These are phyloP conservation scores for Euwallacea fornicatus DNA, from an alignment of 1,140 invertebrate species.

Conservation along the genomic window DNA sequence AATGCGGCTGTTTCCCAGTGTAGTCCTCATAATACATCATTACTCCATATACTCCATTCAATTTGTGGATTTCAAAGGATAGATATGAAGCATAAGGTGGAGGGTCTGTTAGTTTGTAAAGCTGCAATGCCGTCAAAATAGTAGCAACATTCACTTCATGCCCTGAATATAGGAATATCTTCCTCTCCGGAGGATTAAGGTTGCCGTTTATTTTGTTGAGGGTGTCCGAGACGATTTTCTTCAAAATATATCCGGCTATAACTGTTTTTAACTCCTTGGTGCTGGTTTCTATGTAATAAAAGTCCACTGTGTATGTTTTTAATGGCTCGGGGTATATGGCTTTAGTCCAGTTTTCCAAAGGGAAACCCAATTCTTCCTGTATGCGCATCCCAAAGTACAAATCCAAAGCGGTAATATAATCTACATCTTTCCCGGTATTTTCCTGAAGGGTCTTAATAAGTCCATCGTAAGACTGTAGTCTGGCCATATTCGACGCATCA, in stretches of 20 bases:
- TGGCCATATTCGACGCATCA: constrained; percentile 3
- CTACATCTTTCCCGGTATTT: constrained; percentile 17
- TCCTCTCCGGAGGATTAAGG: constrained; percentile 23
- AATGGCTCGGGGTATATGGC: constrained; percentile 29
- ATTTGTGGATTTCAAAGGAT: constrained; percentile 42
- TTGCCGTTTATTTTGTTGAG: constrained; percentile 26
- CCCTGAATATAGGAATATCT: constrained; percentile 41
- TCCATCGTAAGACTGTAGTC: constrained; percentile 19
- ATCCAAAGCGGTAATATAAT: constrained; percentile 30
- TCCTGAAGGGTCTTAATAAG: constrained; percentile 16
- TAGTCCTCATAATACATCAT: constrained; percentile 30
- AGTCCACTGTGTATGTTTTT: constrained; percentile 24
- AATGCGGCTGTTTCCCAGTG: not conserved
- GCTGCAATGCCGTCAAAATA: constrained; percentile 34
- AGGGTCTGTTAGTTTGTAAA: constrained; percentile 43
- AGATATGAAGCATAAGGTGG: constrained; percentile 43
- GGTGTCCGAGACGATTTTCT: constrained; percentile 33
- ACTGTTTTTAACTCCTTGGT: constrained; percentile 23
- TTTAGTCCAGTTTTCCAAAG: constrained; percentile 27
- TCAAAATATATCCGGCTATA: constrained; percentile 30
- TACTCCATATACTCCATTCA: constrained; percentile 37
- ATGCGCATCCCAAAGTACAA: constrained; percentile 32
- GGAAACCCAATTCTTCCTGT: constrained; percentile 23
- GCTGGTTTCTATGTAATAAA: constrained; percentile 32
- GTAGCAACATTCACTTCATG: constrained; percentile 42